phyloP scores from a whole-genome alignment of 1,140 invertebrate genomes.

The Microplitis demolitor region DNA sequence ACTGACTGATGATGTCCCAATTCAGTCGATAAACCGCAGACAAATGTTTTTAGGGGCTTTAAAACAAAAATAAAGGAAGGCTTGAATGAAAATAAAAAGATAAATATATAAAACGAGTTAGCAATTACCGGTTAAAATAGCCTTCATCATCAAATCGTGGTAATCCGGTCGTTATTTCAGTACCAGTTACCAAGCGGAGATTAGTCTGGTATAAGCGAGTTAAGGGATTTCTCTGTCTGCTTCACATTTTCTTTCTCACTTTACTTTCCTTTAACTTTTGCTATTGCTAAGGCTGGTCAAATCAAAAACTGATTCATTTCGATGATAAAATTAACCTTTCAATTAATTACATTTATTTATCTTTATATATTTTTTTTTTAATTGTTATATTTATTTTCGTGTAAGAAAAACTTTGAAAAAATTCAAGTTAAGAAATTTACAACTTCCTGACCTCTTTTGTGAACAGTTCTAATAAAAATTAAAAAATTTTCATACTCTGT shows the following conservation, averaged over 20 bases:
- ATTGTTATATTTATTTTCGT: too few species aligned
- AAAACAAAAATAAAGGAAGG: background rate
- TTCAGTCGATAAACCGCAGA: background rate
- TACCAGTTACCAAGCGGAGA: background rate
- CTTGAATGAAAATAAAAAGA: background rate
- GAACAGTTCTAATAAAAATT: too few species aligned
- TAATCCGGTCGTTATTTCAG: slow-evolving; percentile 5
- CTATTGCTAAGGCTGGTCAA: background rate
- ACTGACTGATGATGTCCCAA: background rate
- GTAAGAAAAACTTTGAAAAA: too few species aligned
- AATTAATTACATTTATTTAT: background rate
- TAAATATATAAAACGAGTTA: slow-evolving; percentile 1
- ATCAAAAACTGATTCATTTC: background rate
- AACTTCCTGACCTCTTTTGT: too few species aligned
- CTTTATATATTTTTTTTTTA: too few species aligned
- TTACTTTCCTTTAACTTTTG: background rate
- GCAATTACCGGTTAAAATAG: slow-evolving; percentile 9
- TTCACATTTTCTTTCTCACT: background rate
- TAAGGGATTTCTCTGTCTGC: background rate
- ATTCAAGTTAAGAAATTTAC: too few species aligned
- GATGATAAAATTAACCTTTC: background rate
- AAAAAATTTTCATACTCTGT: too few species aligned
- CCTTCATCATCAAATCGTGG: background rate
- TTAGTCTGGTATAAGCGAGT: background rate
- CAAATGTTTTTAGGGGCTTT: background rate